Evolutionary conservation across 2,797 vertebrate species (phyloP).

Genomic region (Australoheros facetus): DNA sequence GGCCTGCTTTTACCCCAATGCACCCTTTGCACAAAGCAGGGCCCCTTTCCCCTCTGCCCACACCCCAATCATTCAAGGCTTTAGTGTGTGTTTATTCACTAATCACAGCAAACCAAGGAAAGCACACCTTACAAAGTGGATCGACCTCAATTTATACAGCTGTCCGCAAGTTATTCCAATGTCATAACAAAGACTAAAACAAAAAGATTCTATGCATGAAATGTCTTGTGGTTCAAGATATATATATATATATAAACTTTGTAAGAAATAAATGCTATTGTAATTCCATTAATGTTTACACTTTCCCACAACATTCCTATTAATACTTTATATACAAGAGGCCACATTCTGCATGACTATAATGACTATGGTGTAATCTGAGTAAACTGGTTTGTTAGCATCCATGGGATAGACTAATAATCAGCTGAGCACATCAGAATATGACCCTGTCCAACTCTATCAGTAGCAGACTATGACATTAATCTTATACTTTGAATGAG

Average conservation of each 20-base stretch:
- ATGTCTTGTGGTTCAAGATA: constrained; percentile 75
- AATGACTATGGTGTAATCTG: constrained; percentile 52
- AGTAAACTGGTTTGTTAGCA: constrained; percentile 55
- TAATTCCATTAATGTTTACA: constrained; percentile 76
- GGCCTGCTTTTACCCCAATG: constrained; percentile 56
- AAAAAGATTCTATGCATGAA: constrained; percentile 78
- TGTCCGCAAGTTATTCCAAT: constrained; percentile 74
- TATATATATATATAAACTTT: constrained; percentile 62
- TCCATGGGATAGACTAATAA: constrained; percentile 39
- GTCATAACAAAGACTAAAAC: constrained; percentile 57
- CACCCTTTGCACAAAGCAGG: constrained; percentile 67
- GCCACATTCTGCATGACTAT: constrained; percentile 75
- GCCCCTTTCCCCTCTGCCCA: constrained; percentile 34
- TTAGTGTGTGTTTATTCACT: constrained; percentile 65
- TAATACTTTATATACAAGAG: constrained; percentile 60
- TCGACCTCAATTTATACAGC: constrained; percentile 78
- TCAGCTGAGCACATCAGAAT: constrained; percentile 47
- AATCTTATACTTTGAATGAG: constrained; percentile 24
- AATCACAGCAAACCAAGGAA: constrained; percentile 69
- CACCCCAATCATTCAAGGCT: constrained; percentile 70
- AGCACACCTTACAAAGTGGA: constrained; percentile 80
- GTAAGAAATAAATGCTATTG: constrained; percentile 69
- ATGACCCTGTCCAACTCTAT: constrained; percentile 33
- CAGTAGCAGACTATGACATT: constrained; percentile 48
- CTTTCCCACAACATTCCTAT: constrained; percentile 66